Percentiles rank a stretch among this genome's conserved stretches.
These are phyloP conservation scores for Heliangelus exortis DNA, from an alignment of 2,797 vertebrate genomes.

Conservation along the genomic window DNA sequence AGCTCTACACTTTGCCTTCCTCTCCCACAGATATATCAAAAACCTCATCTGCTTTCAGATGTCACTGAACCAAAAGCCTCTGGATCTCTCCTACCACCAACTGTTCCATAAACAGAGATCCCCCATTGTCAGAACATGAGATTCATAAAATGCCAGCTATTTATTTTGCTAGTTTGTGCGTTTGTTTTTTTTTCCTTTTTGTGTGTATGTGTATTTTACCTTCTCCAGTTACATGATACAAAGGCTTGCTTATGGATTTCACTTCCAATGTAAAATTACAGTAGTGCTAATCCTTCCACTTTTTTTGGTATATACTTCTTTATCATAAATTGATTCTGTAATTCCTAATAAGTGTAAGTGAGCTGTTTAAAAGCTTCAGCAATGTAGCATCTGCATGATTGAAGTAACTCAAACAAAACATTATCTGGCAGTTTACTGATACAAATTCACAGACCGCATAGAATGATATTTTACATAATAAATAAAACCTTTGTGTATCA, in stretches of 20 bases:
- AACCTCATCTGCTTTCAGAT: background rate
- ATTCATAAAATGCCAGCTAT: background rate
- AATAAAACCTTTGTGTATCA: background rate
- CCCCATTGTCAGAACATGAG: background rate
- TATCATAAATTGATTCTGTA: background rate
- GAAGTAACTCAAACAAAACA: background rate
- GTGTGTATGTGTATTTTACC: background rate
- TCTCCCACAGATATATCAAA: background rate
- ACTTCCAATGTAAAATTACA: background rate
- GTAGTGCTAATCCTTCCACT: background rate
- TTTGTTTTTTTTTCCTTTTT: no score
- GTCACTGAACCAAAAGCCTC: background rate
- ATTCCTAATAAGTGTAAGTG: background rate
- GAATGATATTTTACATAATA: background rate
- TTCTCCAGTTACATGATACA: background rate
- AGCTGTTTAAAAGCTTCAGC: background rate
- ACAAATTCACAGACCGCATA: background rate
- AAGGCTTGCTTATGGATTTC: background rate
- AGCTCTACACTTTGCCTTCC: background rate
- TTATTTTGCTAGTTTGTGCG: background rate
- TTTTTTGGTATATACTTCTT: background rate
- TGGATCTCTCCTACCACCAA: background rate
- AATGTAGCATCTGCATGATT: background rate
- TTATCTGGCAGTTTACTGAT: background rate
- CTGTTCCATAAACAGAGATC: background rate